These are phyloP conservation scores for Eledone cirrhosa DNA, from an alignment of 2,888 invertebrate species.

Conservation along the genomic window DNA sequence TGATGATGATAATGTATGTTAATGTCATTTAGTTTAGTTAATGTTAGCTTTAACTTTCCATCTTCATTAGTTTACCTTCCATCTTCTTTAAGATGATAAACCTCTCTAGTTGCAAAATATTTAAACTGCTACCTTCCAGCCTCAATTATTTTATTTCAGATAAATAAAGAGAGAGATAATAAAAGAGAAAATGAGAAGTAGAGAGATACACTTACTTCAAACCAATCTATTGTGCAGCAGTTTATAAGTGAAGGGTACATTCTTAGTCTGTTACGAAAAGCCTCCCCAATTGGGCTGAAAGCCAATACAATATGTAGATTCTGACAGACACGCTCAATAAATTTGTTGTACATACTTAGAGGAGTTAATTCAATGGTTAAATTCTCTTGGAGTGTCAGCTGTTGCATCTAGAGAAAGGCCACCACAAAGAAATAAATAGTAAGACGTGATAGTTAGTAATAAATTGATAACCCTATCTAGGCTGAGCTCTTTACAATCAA, in stretches of 20 bases:
- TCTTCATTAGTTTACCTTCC: too few relatives aligned
- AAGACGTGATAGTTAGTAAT: not conserved
- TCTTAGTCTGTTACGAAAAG: constrained; percentile 64
- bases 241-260: constrained; percentile 67
- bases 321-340: constrained; percentile 61
- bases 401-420: constrained; percentile 58
- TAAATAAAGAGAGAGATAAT: not conserved
- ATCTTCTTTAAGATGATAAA: too few relatives aligned
- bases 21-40: too few relatives aligned
- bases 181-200: not conserved
- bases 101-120: too few relatives aligned
- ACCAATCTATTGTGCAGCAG: constrained; percentile 67
- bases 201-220: constrained; percentile 59
- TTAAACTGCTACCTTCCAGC: too few relatives aligned
- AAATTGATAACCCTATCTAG: not conserved
- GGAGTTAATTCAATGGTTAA: constrained; percentile 60
- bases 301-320: constrained; percentile 65
- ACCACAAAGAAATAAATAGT: not conserved
- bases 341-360: constrained; percentile 66
- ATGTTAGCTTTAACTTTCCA: too few relatives aligned
- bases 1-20: too few relatives aligned
- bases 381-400: constrained; percentile 59
- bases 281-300: constrained; percentile 66
- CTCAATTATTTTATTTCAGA: too few relatives aligned
- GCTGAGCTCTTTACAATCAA: too few relatives aligned